A percentile compares a stretch with the other conserved stretches of the same genome.
These are phyloP conservation scores for Coregonus sp. DNA, from an alignment of 2,797 vertebrate species.

Conservation along the genomic window DNA sequence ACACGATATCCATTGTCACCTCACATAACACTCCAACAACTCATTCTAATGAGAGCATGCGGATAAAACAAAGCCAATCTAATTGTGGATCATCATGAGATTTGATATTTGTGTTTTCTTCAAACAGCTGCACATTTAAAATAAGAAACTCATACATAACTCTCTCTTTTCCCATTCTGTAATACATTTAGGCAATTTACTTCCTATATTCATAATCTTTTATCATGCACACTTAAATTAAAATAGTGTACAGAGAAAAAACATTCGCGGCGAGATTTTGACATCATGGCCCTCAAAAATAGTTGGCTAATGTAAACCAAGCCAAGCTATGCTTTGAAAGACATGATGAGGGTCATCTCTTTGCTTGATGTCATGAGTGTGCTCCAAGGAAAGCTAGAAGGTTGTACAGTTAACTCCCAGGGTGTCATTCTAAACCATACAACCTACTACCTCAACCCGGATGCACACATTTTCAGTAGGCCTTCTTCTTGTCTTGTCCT, in stretches of 20 bases:
- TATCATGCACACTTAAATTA: not conserved
- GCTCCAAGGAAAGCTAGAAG: slow-evolving; percentile 99
- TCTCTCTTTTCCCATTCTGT: not conserved
- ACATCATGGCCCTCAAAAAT: not conserved
- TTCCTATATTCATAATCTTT: no score
- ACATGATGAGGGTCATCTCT: slow-evolving; percentile 20
- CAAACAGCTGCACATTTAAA: not conserved
- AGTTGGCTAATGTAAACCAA: not conserved
- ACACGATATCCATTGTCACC: slow-evolving; percentile 20
- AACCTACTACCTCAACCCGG: slow-evolving; percentile 99
- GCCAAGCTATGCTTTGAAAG: not conserved
- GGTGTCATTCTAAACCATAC: slow-evolving; percentile 99
- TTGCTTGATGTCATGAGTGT: slow-evolving; percentile 92
- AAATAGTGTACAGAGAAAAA: not conserved
- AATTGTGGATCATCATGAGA: not conserved
- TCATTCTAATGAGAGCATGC: not conserved
- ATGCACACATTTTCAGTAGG: slow-evolving; percentile 91
- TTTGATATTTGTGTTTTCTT: not conserved
- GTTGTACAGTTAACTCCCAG: slow-evolving; percentile 99
- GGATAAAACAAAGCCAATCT: not conserved
- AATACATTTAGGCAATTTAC: not conserved
- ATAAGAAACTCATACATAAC: not conserved
- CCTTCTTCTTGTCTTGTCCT: slow-evolving; percentile 73
- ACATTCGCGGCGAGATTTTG: not conserved
- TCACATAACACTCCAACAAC: not conserved